Evolutionary conservation across 2,888 invertebrate genomes (phyloP), one percentile per base, ranked within the genome.

Genomic region (Andricus quercusramuli): DNA sequence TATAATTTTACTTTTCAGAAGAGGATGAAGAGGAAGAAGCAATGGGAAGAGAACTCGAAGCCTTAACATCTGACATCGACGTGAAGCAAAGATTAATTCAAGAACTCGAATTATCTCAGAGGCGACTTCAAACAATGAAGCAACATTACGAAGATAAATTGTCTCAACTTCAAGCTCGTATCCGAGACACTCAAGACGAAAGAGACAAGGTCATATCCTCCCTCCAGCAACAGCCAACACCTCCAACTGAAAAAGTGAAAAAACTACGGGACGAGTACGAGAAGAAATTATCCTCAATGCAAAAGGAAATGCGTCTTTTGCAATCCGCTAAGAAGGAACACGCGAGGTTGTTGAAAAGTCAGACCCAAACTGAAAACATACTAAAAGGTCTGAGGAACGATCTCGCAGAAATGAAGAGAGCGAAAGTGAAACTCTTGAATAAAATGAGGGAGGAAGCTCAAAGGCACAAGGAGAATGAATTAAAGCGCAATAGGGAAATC

Each of bases 71-170:
- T 70, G 98, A 99, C 93, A 99, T 99, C 85, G 97, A 97, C 90
- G 97, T 98, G 79, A 99, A 99, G 92, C 97, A 98, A 86, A 96
- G 97, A 80, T 94, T 99, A 67, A 98, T 99, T 84, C 98, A 98
- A 89, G 98, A 99, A 90, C 93, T 99, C 85, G 99, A 99, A 92
- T 93, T 96, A 80, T 97, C 97, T 0, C 98, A 99, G 91, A 95
- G 97, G 78, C 94, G 98, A 74, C 94, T 99, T 90, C 96, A 97
- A 78, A 95, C 96, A 0, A 95, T 99, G 94, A 95, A 96, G 81
- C 95, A 96, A 84, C 98, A 99, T 91, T 99, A 99, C 93, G 99
- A 99, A 93, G 97, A 97, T 82, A 97, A 99, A 89, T 94, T 99
- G 17, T 94, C 95, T 83, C 96, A 97, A 82, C 93, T 99, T 56